Conservation (phyloP, 1,140 invertebrate species). For the Anastrepha obliqua region DNA sequence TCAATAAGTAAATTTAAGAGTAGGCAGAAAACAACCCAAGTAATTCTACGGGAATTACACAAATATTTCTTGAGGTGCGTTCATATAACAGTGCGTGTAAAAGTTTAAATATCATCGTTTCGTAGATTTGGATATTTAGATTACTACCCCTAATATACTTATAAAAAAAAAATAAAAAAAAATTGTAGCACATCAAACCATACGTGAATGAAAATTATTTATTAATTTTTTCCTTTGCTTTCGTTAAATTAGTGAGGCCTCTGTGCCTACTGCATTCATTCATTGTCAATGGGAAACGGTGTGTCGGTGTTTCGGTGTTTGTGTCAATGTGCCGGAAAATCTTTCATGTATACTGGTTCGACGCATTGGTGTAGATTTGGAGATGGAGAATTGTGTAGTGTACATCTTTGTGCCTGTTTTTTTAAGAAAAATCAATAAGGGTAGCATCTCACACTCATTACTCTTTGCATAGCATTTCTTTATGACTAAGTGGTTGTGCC, state of each 20-base stretch:
- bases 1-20: no score
- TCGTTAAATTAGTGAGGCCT: neutral
- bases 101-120: no score
- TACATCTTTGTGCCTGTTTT: neutral
- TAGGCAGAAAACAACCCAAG: no score
- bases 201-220: neutral
- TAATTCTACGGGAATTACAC: no score
- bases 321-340: neutral
- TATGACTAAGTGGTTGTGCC: constrained; percentile 6
- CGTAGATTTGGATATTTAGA: no score
- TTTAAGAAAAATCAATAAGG: constrained; percentile 49
- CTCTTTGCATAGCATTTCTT: neutral
- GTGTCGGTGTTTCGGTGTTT: neutral
- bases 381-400: constrained; percentile 11
- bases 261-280: neutral
- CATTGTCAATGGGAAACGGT: neutral
- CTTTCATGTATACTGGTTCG: neutral
- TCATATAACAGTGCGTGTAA: no score
- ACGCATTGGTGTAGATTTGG: constrained; percentile 25
- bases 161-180: no score
- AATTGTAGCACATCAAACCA: neutral
- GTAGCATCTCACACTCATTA: constrained; percentile 15
- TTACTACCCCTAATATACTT: no score
- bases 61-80: no score
- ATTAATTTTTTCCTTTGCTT: neutral